phyloP scores from a whole-genome alignment of 2,888 invertebrate species.

The Argyresthia albistria region DNA sequence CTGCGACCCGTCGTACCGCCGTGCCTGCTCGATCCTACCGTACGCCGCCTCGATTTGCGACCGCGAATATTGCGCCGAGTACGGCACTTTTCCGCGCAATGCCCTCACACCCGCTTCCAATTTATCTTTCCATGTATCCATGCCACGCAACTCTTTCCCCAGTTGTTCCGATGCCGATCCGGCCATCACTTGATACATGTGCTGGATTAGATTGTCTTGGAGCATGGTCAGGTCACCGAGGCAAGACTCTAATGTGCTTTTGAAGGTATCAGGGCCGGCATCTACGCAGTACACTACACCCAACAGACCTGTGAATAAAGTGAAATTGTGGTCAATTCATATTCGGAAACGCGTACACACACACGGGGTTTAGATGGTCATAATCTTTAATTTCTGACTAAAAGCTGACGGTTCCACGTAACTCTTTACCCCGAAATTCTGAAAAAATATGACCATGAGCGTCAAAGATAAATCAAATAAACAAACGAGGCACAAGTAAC shows the following conservation, averaged over 20 bases:
- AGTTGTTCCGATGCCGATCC: conserved; percentile 11
- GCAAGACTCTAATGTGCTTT: conserved; percentile 16
- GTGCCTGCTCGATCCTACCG: conserved; percentile 18
- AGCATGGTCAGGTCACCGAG: conserved; percentile 21
- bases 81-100: conserved; percentile 21
- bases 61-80: conserved; percentile 31
- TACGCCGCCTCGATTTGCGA: conserved; percentile 26
- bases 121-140: conserved; percentile 21
- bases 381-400: too few species aligned
- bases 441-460: too few species aligned
- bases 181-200: conserved; percentile 32
- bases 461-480: too few species aligned
- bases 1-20: conserved; percentile 12
- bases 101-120: conserved; percentile 19
- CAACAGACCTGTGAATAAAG: conserved; percentile 23
- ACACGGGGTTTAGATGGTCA: too few species aligned
- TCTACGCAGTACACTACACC: conserved; percentile 40
- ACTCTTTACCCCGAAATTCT: too few species aligned
- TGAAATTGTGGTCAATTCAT: too few species aligned
- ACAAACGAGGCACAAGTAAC: too few species aligned
- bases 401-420: too few species aligned
- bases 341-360: too few species aligned
- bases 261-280: conserved; percentile 28
- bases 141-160: conserved; percentile 5
- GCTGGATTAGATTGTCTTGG: conserved; percentile 28